Conservation (phyloP, 1,140 invertebrate genomes). For the Drosophila sproati region DNA sequence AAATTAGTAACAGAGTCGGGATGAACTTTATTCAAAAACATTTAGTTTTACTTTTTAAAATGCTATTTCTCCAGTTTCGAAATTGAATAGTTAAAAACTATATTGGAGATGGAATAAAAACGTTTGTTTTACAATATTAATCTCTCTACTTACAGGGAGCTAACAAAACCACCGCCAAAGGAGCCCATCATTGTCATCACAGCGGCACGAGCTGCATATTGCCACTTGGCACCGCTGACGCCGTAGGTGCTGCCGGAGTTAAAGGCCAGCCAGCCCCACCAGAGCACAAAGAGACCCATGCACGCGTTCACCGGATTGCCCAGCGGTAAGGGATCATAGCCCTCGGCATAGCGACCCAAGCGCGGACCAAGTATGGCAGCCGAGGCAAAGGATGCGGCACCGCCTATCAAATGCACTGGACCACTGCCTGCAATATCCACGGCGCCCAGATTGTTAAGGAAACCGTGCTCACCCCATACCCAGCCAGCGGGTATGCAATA, state of each 20-base stretch:
- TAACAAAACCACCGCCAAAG: slow-evolving; percentile 93
- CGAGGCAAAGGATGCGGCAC: slow-evolving; percentile 91
- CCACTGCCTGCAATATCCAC: slow-evolving; percentile 97
- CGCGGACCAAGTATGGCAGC: slow-evolving; percentile 95
- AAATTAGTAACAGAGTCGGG: not conserved
- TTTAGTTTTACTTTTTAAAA: slow-evolving; percentile 46
- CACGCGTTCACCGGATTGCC: slow-evolving; percentile 96
- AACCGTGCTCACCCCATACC: slow-evolving; percentile 94
- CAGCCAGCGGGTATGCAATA: slow-evolving; percentile 93
- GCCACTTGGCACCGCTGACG: slow-evolving; percentile 87
- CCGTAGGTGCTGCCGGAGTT: slow-evolving; percentile 96
- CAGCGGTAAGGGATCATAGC: slow-evolving; percentile 90
- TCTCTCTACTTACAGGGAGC: slow-evolving; percentile 86
- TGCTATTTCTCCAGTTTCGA: too few relatives aligned
- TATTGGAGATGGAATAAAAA: too few relatives aligned
- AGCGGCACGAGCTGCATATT: slow-evolving; percentile 94
- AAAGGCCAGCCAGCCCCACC: slow-evolving; percentile 97
- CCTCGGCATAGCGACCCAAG: slow-evolving; percentile 93
- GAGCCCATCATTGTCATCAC: slow-evolving; percentile 95
- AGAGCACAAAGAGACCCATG: slow-evolving; percentile 96
- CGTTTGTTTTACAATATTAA: too few relatives aligned
- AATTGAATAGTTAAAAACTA: too few relatives aligned
- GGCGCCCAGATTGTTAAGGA: slow-evolving; percentile 91
- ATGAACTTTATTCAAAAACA: not conserved
- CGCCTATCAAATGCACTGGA: slow-evolving; percentile 94